These are phyloP conservation scores for Morus bassanus DNA, from an alignment of 2,797 vertebrate species.

Conservation along the genomic window DNA sequence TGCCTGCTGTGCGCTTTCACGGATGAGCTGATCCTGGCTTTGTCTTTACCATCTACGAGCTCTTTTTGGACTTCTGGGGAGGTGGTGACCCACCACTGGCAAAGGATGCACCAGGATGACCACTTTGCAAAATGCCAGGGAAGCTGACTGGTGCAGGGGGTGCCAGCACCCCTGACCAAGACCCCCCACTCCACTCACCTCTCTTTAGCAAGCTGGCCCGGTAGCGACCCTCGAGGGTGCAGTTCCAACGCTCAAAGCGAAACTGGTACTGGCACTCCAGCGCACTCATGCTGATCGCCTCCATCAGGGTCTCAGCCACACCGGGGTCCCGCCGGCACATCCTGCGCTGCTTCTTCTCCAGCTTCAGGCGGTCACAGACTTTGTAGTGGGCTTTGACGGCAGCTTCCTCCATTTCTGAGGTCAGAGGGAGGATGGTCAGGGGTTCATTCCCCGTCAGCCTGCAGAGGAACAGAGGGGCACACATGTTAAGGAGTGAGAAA, in stretches of 20 bases:
- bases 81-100: background rate
- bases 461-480: background rate
- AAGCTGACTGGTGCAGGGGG: accelerated
- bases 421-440: slow-evolving; percentile 95
- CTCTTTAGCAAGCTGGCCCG: slow-evolving; percentile 91
- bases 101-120: accelerated
- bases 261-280: slow-evolving; percentile 98
- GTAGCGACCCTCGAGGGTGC: slow-evolving; percentile 93
- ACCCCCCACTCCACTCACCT: slow-evolving; percentile 70
- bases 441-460: slow-evolving; percentile 98
- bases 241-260: slow-evolving; percentile 98
- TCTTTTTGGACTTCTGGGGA: background rate
- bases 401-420: slow-evolving; percentile 88
- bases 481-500: background rate
- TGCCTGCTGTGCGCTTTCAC: too few species aligned
- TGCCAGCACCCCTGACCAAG: accelerated
- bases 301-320: slow-evolving; percentile 93
- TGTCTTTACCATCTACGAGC: background rate
- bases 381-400: slow-evolving; percentile 91
- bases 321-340: slow-evolving; percentile 98
- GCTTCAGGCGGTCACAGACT: slow-evolving; percentile 96
- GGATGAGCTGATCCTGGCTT: background rate
- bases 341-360: slow-evolving; percentile 96
- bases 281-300: slow-evolving; percentile 96
- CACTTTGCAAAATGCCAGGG: background rate